phyloP scores from a whole-genome alignment of 2,113 vertebrate species.

The Engraulis encrasicolus region DNA sequence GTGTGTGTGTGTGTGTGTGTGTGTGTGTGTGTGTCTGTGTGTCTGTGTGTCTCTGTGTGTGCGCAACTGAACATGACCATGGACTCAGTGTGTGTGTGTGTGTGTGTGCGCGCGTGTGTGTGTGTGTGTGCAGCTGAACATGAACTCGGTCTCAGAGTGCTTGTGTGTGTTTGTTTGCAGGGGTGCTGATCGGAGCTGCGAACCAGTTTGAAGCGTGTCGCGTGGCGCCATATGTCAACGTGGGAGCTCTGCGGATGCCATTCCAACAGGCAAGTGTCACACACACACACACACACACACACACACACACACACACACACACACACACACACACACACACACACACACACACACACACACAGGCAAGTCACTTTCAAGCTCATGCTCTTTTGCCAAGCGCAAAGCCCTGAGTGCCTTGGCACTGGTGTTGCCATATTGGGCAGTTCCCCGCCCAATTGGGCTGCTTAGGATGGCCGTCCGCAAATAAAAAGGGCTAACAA shows the following conservation, averaged over 20 bases:
- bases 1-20: conserved; percentile 55
- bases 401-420: conserved; percentile 68
- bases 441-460: no score
- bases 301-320: no score
- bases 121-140: neutral
- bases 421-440: no score
- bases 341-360: no score
- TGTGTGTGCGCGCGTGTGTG: conserved; percentile 86
- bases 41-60: no score
- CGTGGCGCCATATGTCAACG: conserved; percentile 97
- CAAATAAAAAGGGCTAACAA: no score
- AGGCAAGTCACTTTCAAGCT: conserved; percentile 80
- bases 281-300: no score
- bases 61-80: neutral
- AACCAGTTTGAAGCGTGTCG: conserved; percentile 98
- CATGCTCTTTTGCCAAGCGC: conserved; percentile 61
- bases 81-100: conserved; percentile 43
- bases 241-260: conserved; percentile 97
- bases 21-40: no score
- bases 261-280: conserved; percentile 99
- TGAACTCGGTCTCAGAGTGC: conserved; percentile 22
- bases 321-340: no score
- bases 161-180: conserved; percentile 72
- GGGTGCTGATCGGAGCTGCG: conserved; percentile 95
- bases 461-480: no score